phyloP scores from a whole-genome alignment of 2,797 vertebrate genomes.

The Phoeniculus purpureus region DNA sequence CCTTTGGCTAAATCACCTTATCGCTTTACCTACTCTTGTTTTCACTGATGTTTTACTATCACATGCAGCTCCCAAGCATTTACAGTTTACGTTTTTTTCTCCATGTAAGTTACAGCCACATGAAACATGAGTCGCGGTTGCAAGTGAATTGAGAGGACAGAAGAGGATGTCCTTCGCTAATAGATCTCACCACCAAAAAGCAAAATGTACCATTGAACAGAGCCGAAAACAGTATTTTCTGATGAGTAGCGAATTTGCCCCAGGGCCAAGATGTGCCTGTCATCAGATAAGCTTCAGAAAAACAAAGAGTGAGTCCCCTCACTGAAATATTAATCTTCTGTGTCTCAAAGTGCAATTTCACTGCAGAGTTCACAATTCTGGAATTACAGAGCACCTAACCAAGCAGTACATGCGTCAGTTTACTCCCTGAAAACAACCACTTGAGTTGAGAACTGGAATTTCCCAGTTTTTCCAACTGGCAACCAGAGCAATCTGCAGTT shows the following conservation, averaged over 20 bases:
- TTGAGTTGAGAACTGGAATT: neutral
- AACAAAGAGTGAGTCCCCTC: neutral
- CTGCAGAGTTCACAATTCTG: neutral
- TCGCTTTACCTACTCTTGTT: neutral
- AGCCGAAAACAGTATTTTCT: neutral
- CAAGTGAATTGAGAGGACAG: neutral
- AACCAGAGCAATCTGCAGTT: neutral
- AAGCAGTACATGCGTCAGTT: neutral
- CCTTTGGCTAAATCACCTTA: neutral
- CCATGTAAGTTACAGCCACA: neutral
- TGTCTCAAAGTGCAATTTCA: neutral
- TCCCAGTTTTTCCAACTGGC: neutral
- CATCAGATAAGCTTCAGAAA: neutral
- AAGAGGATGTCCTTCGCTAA: neutral
- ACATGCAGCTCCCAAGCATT: neutral
- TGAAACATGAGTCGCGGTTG: neutral
- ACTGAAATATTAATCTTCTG: neutral
- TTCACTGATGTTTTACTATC: neutral
- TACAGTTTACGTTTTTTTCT: neutral
- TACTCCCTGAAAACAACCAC: neutral
- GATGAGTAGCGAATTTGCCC: neutral
- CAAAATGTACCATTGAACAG: neutral
- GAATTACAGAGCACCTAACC: neutral
- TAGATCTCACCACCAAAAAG: neutral
- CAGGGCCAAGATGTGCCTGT: neutral